Base-by-base conservation (phyloP, 2,888 invertebrate species). In the Blera fallax region DNA sequence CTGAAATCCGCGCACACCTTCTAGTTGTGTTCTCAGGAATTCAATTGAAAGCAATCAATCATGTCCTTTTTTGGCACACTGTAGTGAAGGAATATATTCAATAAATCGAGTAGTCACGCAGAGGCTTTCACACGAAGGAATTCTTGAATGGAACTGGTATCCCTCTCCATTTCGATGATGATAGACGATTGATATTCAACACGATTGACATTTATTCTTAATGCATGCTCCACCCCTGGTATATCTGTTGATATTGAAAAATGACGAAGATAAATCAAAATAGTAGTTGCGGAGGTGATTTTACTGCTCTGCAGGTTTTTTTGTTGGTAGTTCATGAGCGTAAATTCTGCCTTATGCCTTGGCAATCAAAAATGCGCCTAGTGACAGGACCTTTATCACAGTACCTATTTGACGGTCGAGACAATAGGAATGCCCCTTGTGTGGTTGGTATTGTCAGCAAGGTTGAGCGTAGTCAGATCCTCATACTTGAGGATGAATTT, bases 71-170 rank as follows among this genome's bases (percentile, higher is more conserved):
- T 65, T 29, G 10, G 67, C 37, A 52, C 43, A 5, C 10, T 45
- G 14, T 54, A 37, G 10, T 29, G 32, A 24, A 11, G 48, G 32
- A 45, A 27, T 37, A 54, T 6, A 43, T 65, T 76, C 52, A 60
- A 52, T 56, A 60, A 73, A 70, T 64, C 64, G 48, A 56, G 58
- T 27, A 77, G 65, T 77, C 70, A 78, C 78, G 78, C 70, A 67
- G 77, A 24, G 37, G 40, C 18, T 54, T 60, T 73, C 27, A 52
- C 78, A 78, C 60, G 60, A 54, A 73, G 29, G 21, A 32, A 52
- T 72, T 65, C 60, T 58, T 82, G 52, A 82, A 82, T 64, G 40
- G 40, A 70, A 67, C 10, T 37, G 10, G 29, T 45, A 6, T 29
- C 2, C 21, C 16, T 32, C 29, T 18, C 27, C 34, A 34, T 1